Base-by-base conservation (phyloP, 2,888 invertebrate species). In the Ditula angustiorana region DNA sequence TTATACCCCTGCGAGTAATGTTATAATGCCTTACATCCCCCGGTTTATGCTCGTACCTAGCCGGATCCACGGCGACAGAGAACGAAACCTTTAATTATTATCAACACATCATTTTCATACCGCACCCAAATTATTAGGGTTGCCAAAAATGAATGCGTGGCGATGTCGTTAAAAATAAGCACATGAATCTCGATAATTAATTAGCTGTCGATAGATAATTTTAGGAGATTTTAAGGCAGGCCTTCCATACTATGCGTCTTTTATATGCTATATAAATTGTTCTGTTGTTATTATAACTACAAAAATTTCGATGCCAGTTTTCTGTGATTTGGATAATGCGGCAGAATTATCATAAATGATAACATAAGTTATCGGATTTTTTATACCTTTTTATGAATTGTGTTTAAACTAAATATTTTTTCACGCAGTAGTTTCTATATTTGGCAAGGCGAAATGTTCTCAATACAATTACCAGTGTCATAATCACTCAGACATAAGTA, bases 51-150 rank as follows among this genome's bases (percentile, higher is more conserved):
- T n/a, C 23, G 46, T 13, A 11, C 80, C 47, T 21, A 77, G 80
- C 81, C 82, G 80, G 80, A 84, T 79, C 79, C 82, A 81, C 86
- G 72, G 72, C 74, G 87, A 89, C 89, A 87, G 83, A 86, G 83
- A 81, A 82, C 85, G 80, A 77, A 92, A 90, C 92, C 93, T 92
- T 91, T 92, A 90, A 93, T 92, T 92, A 92, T 92, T 90, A 92
- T 91, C 91, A 92, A 92, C 92, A 92, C 92, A 89, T 92, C 84
- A 90, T 92, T 90, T 90, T 90, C 88, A 86, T 89, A 82, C 84
- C 82, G 82, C 82, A 81, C 82, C 82, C 78, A 69, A 79, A 81
- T 83, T 79, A 74, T 75, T 83, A 87, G 92, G 90, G 90, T 79
- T 89, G 87, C 30, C 85, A 73, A 64, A 70, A 71, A 69, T 66